These are phyloP conservation scores for Lepidurus couesii DNA, from an alignment of 1,140 invertebrate species.

Conservation along the genomic window DNA sequence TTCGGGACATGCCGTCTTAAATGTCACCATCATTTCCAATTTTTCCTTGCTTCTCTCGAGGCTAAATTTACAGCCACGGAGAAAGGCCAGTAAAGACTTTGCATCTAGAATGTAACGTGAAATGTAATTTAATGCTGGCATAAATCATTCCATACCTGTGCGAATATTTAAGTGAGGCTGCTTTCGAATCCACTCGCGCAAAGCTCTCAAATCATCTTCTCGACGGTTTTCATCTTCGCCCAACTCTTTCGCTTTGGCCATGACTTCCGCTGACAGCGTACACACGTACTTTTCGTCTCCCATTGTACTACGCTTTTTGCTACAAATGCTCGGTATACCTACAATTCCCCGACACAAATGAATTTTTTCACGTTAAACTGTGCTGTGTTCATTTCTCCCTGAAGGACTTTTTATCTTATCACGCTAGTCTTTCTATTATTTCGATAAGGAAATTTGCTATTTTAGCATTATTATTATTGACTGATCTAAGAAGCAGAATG, in stretches of 20 bases:
- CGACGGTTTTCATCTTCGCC: constrained; percentile 64
- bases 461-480: background rate
- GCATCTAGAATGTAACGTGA: background rate
- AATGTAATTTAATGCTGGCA: background rate
- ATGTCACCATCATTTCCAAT: constrained; percentile 49
- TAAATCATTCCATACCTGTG: constrained; percentile 52
- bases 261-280: constrained; percentile 36
- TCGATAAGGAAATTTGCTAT: background rate
- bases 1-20: constrained; percentile 47
- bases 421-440: background rate
- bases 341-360: background rate
- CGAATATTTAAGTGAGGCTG: constrained; percentile 66
- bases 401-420: background rate
- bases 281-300: constrained; percentile 34
- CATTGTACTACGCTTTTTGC: background rate
- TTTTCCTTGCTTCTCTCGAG: constrained; percentile 46
- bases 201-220: constrained; percentile 56
- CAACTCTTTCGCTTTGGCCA: constrained; percentile 53
- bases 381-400: background rate
- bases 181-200: constrained; percentile 63
- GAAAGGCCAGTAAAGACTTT: background rate
- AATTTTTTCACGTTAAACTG: background rate
- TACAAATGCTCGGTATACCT: background rate
- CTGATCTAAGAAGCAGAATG: no score
- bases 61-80: background rate